phyloP scores from a whole-genome alignment of 2,888 invertebrate species.

The Schrankia costaestrigalis region DNA sequence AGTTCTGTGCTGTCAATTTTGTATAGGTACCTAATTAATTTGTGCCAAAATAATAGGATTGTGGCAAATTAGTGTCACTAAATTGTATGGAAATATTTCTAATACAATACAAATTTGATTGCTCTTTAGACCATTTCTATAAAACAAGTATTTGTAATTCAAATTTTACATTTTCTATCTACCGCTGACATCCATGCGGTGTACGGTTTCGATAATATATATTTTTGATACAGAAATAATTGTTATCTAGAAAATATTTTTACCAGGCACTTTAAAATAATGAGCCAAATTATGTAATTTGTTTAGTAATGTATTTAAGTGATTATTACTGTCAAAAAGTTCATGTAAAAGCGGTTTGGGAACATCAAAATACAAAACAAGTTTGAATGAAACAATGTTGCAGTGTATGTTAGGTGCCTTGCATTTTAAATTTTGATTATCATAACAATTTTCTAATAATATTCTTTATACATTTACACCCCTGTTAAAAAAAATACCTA shows the following conservation, averaged over 20 bases:
- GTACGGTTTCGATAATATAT: too few relatives aligned
- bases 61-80: constrained; percentile 17
- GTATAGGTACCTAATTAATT: constrained; percentile 44
- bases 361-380: too few relatives aligned
- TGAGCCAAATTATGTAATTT: constrained; percentile 65
- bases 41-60: constrained; percentile 62
- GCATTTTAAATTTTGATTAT: constrained; percentile 43
- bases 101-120: constrained; percentile 23
- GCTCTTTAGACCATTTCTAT: constrained; percentile 43
- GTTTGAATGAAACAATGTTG: constrained; percentile 48
- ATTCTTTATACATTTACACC: too few relatives aligned
- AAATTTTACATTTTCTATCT: too few relatives aligned
- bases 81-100: constrained; percentile 14
- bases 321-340: too few relatives aligned
- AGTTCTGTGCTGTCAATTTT: too few relatives aligned
- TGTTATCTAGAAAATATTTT: constrained; percentile 37
- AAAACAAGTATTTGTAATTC: too few relatives aligned
- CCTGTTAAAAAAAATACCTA: too few relatives aligned
- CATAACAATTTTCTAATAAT: too few relatives aligned
- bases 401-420: constrained; percentile 56
- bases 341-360: too few relatives aligned
- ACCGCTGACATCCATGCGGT: too few relatives aligned
- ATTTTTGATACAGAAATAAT: too few relatives aligned
- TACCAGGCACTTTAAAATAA: constrained; percentile 62
- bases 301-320: constrained; percentile 43